phyloP scores from a whole-genome alignment of 2,113 vertebrate species.

The Setophaga coronata region DNA sequence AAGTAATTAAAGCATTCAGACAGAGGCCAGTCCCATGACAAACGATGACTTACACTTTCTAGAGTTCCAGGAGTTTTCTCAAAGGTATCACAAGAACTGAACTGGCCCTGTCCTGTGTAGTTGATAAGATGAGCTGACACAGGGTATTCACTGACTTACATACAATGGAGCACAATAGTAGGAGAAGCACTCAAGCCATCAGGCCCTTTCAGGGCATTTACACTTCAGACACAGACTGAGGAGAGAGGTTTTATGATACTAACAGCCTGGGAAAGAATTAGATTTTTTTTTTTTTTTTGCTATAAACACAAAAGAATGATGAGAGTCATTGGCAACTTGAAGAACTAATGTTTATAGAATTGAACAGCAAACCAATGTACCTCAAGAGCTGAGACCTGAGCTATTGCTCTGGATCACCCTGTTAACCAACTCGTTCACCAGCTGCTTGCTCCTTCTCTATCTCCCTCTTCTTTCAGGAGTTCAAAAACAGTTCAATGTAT shows the following conservation, averaged over 20 bases:
- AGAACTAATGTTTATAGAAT: not conserved
- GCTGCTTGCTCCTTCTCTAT: not conserved
- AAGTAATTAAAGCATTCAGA: not conserved
- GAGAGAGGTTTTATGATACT: not conserved
- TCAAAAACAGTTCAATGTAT: not conserved
- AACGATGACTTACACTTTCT: not conserved
- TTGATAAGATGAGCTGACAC: not conserved
- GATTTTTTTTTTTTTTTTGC: not conserved
- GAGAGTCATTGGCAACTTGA: not conserved
- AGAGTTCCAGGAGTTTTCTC: not conserved
- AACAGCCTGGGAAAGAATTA: not conserved
- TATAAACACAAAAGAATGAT: not conserved
- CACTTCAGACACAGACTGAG: not conserved
- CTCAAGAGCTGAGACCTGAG: not conserved
- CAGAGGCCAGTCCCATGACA: not conserved
- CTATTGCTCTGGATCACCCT: not conserved
- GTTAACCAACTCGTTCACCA: not conserved
- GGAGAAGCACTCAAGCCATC: not conserved
- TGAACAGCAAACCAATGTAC: not conserved
- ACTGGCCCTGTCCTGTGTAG: fast-evolving
- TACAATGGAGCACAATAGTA: not conserved
- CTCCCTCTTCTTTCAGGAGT: not conserved
- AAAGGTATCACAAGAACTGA: not conserved
- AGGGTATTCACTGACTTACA: not conserved
- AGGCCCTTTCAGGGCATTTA: not conserved